phyloP scores from a whole-genome alignment of 2,888 invertebrate species.

The Mallateleia sp. region DNA sequence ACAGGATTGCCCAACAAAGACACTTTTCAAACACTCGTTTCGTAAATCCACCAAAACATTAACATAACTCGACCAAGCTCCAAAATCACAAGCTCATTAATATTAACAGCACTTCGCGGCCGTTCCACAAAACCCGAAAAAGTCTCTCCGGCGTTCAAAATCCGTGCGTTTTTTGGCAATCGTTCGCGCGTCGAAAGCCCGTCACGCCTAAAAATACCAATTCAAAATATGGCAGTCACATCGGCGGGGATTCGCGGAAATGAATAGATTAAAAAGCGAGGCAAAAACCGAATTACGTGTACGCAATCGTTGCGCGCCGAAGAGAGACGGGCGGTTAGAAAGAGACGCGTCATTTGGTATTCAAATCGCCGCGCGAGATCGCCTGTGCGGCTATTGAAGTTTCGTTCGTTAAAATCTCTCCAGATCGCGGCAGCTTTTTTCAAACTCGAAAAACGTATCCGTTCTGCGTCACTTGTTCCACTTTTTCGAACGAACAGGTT shows the following conservation, averaged over 20 bases:
- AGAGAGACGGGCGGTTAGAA: slow-evolving; percentile 63
- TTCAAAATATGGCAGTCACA: slow-evolving; percentile 56
- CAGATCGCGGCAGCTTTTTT: slow-evolving; percentile 38
- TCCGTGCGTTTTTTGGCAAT: slow-evolving; percentile 52
- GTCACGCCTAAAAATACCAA: slow-evolving; percentile 88
- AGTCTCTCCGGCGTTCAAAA: slow-evolving; percentile 36
- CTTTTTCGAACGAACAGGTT: neutral
- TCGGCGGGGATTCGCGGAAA: slow-evolving; percentile 49
- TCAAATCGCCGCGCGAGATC: slow-evolving; percentile 85
- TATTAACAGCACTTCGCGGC: slow-evolving; percentile 49
- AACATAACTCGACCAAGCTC: neutral
- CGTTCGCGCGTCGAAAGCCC: slow-evolving; percentile 82
- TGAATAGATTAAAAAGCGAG: slow-evolving; percentile 71
- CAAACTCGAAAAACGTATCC: neutral
- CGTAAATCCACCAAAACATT: slow-evolving; percentile 21
- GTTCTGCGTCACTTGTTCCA: neutral
- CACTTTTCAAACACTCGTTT: neutral
- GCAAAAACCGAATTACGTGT: slow-evolving; percentile 74
- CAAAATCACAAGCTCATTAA: slow-evolving; percentile 50
- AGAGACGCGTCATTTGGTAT: slow-evolving; percentile 84
- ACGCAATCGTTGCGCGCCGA: slow-evolving; percentile 83
- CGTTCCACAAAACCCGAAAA: slow-evolving; percentile 42
- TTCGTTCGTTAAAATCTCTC: slow-evolving; percentile 80
- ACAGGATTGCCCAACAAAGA: slow-evolving; percentile 22
- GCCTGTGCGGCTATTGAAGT: slow-evolving; percentile 81